phyloP scores from a whole-genome alignment of 2,797 vertebrate species.

The Oreonectes daqikongensis region DNA sequence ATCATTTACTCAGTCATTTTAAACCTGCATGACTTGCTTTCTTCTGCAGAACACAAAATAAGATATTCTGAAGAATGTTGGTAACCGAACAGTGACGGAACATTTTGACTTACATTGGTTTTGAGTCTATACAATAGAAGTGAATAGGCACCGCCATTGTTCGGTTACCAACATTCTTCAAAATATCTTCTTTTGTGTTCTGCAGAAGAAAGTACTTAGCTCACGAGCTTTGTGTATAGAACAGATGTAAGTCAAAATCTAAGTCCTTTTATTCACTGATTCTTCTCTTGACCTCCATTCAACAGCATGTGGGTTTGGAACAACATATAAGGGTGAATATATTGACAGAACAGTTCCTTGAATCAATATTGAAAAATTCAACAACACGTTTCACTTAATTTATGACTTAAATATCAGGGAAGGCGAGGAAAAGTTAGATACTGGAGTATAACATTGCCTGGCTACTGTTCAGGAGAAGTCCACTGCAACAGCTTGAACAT shows the following conservation, averaged over 20 bases:
- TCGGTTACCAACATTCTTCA: too few species aligned
- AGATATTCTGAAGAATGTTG: too few species aligned
- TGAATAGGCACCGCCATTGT: too few species aligned
- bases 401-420: constrained; percentile 10
- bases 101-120: too few species aligned
- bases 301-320: background rate
- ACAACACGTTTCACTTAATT: background rate
- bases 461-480: constrained; percentile 61
- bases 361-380: background rate
- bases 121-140: too few species aligned
- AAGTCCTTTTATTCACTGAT: background rate
- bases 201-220: too few species aligned
- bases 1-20: too few species aligned
- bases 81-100: too few species aligned
- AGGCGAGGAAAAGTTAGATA: background rate
- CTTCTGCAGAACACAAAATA: too few species aligned
- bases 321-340: background rate
- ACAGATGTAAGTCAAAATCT: too few species aligned
- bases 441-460: constrained; percentile 43
- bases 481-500: constrained; percentile 59
- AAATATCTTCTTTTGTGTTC: too few species aligned
- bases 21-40: too few species aligned
- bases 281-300: background rate
- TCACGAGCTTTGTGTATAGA: background rate
- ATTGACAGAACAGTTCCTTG: background rate